Conservation (phyloP, 1,140 invertebrate species). For the Orius insidiosus region DNA sequence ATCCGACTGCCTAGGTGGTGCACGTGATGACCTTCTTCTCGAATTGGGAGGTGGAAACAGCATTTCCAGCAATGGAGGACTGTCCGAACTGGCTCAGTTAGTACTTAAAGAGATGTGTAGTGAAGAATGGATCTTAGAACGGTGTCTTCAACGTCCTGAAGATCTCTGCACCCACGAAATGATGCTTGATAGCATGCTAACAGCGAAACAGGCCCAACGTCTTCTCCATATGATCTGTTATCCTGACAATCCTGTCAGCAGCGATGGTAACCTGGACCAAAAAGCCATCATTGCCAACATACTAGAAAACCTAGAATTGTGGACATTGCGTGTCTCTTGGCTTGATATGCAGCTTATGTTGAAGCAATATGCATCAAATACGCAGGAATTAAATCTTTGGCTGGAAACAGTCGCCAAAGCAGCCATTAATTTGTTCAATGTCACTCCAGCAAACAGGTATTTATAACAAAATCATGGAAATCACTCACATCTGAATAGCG, state of each 20-base stretch:
- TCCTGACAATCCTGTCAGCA: constrained; percentile 57
- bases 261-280: constrained; percentile 60
- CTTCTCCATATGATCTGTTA: constrained; percentile 94
- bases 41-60: constrained; percentile 34
- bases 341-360: constrained; percentile 91
- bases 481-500: not conserved
- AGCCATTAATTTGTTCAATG: constrained; percentile 80
- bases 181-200: constrained; percentile 75
- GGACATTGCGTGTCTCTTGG: constrained; percentile 94
- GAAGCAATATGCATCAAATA: constrained; percentile 54
- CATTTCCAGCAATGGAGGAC: constrained; percentile 21
- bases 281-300: constrained; percentile 65
- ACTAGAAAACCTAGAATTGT: constrained; percentile 83
- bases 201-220: constrained; percentile 61
- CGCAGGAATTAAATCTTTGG: constrained; percentile 63
- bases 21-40: constrained; percentile 48
- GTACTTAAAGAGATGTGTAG: constrained; percentile 84
- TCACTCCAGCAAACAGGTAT: constrained; percentile 11
- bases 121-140: constrained; percentile 90
- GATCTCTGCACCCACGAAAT: constrained; percentile 74
- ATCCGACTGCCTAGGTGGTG: constrained; percentile 48
- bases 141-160: constrained; percentile 83
- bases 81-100: constrained; percentile 77
- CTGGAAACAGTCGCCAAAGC: constrained; percentile 83
- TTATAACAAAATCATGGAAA: not conserved